Base-by-base conservation (phyloP, 2,113 vertebrate species). In the Heteronetta atricapilla region DNA sequence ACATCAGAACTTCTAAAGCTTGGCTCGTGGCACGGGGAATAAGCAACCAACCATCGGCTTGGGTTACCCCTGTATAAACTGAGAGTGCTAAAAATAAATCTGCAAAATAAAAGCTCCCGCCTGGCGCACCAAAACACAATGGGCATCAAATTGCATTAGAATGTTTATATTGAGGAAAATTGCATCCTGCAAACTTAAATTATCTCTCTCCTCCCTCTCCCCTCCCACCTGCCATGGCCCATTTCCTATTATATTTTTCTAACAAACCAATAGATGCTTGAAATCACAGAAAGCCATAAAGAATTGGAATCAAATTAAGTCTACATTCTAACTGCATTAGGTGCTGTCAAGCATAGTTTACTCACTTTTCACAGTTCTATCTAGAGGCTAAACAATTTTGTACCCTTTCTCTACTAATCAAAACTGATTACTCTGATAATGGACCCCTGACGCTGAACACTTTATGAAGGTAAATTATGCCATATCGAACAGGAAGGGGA, bases 161-260 rank as follows among this genome's bases (percentile, higher is more conserved):
- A 98, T 98, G 98, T 98, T 98, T 98, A 98, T 98, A 99, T 98
- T 98, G 98, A 98, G 98, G 98, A 97, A 99, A 99, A 99, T 98
- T 99, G 98, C 98, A 98, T 98, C 98, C 98, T 98, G 98, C 98
- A 98, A 98, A 99, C 98, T 97, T 98, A 98, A 98, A 99, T 98
- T 98, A 98, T 98, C 98, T 98, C 93, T 97, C 96, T 90, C 89
- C 94, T 98, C 98, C 98, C 93, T 97, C 96, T 97, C 88, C 92
- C 95, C 96, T 95, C 96, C 96, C 96, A 96, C 93, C 92, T 96
- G 97, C 97, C 93, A 88, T 36, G 96, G 96, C 97, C 98, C 98
- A 99, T 99, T 99, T 98, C 98, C 97, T 97, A 96, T 97, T 98
- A 98, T 98, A 98, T 98, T 98, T 98, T 98, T 98, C 97, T 97